A percentile compares a stretch with the other conserved stretches of the same genome.
These are phyloP conservation scores for Aplysina aerophoba DNA, from an alignment of 37 sponge, comb jelly and placozoan genomes.

Conservation along the genomic window DNA sequence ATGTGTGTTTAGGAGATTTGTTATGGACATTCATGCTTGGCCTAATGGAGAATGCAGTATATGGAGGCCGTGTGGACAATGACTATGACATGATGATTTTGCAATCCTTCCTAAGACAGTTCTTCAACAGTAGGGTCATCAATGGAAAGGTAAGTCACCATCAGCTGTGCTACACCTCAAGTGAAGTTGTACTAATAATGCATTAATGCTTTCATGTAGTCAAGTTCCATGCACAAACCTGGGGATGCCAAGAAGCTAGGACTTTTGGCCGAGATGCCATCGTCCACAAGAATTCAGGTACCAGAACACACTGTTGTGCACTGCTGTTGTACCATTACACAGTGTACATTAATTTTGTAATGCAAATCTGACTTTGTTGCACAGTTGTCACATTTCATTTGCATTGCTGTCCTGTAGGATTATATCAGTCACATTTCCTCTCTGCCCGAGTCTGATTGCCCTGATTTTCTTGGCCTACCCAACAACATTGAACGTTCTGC, in stretches of 20 bases:
- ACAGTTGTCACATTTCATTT: neutral
- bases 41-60: slow-evolving; percentile 94
- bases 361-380: too few relatives aligned
- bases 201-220: neutral
- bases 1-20: slow-evolving; percentile 17
- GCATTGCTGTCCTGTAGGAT: slow-evolving; percentile 57
- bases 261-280: slow-evolving; percentile 9
- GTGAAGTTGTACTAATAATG: neutral
- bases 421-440: slow-evolving; percentile 69
- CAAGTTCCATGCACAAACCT: neutral
- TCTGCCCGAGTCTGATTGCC: slow-evolving; percentile 86
- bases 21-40: slow-evolving; percentile 97
- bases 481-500: slow-evolving; percentile 86
- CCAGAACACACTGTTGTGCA: too few relatives aligned
- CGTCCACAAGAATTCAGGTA: slow-evolving; percentile 22
- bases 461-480: slow-evolving; percentile 88
- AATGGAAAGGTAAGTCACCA: neutral
- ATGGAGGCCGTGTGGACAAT: slow-evolving; percentile 98
- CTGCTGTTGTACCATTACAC: too few relatives aligned
- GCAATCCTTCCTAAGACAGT: slow-evolving; percentile 80
- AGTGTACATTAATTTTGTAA: too few relatives aligned
- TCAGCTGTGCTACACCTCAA: neutral
- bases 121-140: slow-evolving; percentile 65
- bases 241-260: slow-evolving; percentile 10
- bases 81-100: slow-evolving; percentile 89